Evolutionary conservation across 1,140 invertebrate genomes (phyloP).

Genomic region (Arctopsyche grandis): DNA sequence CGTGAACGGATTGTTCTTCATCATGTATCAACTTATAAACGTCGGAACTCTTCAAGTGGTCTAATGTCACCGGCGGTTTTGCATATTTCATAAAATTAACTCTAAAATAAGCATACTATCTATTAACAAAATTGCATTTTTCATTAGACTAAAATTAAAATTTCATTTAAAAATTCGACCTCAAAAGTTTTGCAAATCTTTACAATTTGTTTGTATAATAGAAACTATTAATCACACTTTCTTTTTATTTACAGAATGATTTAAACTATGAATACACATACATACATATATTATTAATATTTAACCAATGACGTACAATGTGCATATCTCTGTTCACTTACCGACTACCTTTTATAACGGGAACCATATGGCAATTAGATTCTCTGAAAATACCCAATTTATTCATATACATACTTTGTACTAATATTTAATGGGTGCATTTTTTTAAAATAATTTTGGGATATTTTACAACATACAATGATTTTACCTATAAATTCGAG

Average conservation of each 20-base stretch:
- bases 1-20: conserved; percentile 73
- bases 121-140: conserved; percentile 2
- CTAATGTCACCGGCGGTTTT: conserved; percentile 74
- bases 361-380: conserved; percentile 61
- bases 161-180: conserved; percentile 14
- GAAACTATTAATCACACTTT: no score
- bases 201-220: not conserved
- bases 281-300: not conserved
- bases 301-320: not conserved
- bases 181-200: not conserved
- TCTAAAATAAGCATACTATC: conserved; percentile 61
- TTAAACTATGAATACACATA: conserved; percentile 14
- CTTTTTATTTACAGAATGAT: no score
- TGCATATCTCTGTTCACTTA: not conserved
- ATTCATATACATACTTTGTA: not conserved
- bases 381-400: conserved; percentile 57
- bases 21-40: conserved; percentile 80
- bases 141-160: not conserved
- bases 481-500: conserved; percentile 63
- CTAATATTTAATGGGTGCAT: not conserved
- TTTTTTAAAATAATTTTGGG: not conserved
- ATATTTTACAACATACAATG: conserved; percentile 57
- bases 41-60: conserved; percentile 77
- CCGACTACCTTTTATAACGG: conserved; percentile 2
- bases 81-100: conserved; percentile 84